Percentiles rank a stretch among this genome's conserved stretches.
Evolutionary conservation across 2,888 invertebrate species (phyloP).

Genomic region (Scaptomyza caliginosa): DNA sequence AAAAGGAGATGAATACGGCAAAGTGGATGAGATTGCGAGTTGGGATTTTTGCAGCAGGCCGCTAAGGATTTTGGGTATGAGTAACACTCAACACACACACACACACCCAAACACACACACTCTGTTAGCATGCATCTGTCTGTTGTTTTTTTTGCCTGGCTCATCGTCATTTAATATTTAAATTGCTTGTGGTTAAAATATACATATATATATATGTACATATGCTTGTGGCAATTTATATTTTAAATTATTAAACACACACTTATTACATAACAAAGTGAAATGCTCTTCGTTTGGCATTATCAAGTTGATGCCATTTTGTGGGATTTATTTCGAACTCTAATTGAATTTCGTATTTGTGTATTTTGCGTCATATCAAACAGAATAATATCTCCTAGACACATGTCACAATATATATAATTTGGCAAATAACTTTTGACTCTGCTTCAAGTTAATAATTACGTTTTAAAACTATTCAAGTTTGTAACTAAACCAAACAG

Average conservation of each 20-base stretch:
- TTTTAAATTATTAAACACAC: conserved; percentile 78
- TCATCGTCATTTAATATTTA: conserved; percentile 75
- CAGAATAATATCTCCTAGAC: conserved; percentile 28
- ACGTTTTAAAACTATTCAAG: background rate
- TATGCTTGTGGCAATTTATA: conserved; percentile 74
- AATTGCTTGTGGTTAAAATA: conserved; percentile 76
- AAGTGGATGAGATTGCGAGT: conserved; percentile 42
- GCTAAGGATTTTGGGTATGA: conserved; percentile 30
- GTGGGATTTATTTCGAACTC: conserved; percentile 34
- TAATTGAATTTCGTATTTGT: conserved; percentile 63
- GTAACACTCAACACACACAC: conserved; percentile 30
- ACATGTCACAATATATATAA: conserved; percentile 38
- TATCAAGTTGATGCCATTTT: conserved; percentile 53
- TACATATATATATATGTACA: conserved; percentile 61
- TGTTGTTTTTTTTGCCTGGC: conserved; percentile 29
- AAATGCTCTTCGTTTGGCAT: conserved; percentile 31
- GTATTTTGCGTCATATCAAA: conserved; percentile 53
- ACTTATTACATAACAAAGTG: conserved; percentile 64
- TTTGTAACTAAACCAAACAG: background rate
- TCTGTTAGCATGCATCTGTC: conserved; percentile 36
- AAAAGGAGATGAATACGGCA: background rate
- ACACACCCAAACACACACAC: conserved; percentile 15
- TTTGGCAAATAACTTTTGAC: conserved; percentile 32
- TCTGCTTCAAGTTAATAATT: conserved; percentile 2
- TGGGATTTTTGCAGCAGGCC: conserved; percentile 40